A percentile compares a stretch with the other conserved stretches of the same genome.
Evolutionary conservation across 1,140 invertebrate species (phyloP).

Genomic region (Heliconius melpomene): DNA sequence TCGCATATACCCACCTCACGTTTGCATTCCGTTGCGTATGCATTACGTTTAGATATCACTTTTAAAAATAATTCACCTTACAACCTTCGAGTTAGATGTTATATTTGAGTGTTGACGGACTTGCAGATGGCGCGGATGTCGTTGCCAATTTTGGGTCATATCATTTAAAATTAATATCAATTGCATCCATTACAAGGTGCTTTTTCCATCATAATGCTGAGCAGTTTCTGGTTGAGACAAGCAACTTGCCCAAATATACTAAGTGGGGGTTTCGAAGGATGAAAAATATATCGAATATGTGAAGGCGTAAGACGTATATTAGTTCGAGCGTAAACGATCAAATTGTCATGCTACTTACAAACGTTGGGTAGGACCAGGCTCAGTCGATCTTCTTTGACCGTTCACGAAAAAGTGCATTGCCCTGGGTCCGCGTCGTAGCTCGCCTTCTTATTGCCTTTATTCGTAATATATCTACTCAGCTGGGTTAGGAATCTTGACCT

Average conservation of each 20-base stretch:
- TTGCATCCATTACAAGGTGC: constrained; percentile 38
- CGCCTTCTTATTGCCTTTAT: constrained; percentile 60
- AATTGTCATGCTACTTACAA: constrained; percentile 62
- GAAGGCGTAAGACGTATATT: constrained; percentile 41
- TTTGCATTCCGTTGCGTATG: constrained; percentile 51
- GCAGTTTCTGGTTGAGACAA: constrained; percentile 25
- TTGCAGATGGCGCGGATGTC: constrained; percentile 36
- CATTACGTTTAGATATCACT: constrained; percentile 36
- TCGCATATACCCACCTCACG: constrained; percentile 48
- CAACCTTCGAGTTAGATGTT: constrained; percentile 31
- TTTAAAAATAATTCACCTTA: constrained; percentile 45
- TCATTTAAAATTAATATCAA: constrained; percentile 43
- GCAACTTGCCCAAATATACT: constrained; percentile 2
- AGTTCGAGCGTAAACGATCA: constrained; percentile 31
- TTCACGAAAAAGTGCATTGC: constrained; percentile 77
- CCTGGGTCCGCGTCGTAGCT: constrained; percentile 51
- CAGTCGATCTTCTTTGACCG: constrained; percentile 68
- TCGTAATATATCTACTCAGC: constrained; percentile 65
- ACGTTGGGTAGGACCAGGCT: constrained; percentile 52
- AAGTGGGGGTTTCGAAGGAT: constrained; percentile 6
- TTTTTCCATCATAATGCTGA: constrained; percentile 34
- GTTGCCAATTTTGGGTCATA: constrained; percentile 41
- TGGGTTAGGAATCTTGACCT: constrained; percentile 76
- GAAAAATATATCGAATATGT: not conserved
- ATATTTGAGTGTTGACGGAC: constrained; percentile 35